Conservation (phyloP, 2,888 invertebrate genomes). For the Apotomis betuletana region DNA sequence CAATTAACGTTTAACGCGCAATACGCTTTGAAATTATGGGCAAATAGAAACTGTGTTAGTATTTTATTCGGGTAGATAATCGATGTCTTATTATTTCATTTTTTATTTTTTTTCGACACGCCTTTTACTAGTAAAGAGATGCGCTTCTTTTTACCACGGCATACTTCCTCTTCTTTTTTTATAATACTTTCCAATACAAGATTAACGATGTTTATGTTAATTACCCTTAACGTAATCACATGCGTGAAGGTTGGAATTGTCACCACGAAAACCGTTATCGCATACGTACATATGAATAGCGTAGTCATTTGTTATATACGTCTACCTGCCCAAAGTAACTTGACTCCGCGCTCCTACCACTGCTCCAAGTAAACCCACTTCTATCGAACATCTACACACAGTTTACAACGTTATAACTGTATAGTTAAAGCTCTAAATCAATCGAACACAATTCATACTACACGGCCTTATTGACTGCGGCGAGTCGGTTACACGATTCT, state of each 20-base stretch:
- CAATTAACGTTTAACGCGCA: too few relatives aligned
- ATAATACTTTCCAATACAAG: slow-evolving; percentile 16
- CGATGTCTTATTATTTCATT: too few relatives aligned
- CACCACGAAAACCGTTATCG: slow-evolving; percentile 70
- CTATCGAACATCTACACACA: not conserved
- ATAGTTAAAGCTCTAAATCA: not conserved
- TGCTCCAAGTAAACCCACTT: slow-evolving; percentile 1
- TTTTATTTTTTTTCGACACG: not conserved
- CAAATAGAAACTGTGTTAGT: too few relatives aligned
- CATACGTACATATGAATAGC: slow-evolving; percentile 55
- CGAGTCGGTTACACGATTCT: not conserved
- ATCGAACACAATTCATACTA: not conserved
- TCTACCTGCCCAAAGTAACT: slow-evolving; percentile 53
- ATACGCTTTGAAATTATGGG: too few relatives aligned
- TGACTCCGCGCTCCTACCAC: slow-evolving; percentile 47
- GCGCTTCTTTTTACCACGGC: not conserved
- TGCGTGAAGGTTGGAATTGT: slow-evolving; percentile 63
- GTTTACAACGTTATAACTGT: not conserved
- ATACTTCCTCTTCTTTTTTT: not conserved
- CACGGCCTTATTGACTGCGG: slow-evolving; percentile 2
- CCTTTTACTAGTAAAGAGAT: not conserved
- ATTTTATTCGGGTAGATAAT: too few relatives aligned
- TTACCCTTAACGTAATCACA: slow-evolving; percentile 45
- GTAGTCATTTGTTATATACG: slow-evolving; percentile 63
- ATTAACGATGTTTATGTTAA: slow-evolving; percentile 47